phyloP scores from a whole-genome alignment of 2,888 invertebrate genomes.

The Physocephala rufipes region DNA sequence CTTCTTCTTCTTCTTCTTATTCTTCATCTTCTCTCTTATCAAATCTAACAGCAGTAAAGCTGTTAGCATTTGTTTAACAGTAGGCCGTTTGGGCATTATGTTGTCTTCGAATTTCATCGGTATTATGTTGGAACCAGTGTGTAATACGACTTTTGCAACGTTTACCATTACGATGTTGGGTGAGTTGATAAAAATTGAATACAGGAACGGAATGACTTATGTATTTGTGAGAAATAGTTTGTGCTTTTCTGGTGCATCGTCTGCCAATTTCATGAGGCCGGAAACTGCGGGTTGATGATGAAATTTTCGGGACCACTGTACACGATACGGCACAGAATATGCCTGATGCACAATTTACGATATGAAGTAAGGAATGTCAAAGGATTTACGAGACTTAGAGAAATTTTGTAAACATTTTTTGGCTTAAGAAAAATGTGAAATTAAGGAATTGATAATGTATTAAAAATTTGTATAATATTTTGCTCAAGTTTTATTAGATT shows the following conservation, averaged over 20 bases:
- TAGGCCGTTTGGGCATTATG: conserved; percentile 57
- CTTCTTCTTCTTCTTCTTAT: neutral
- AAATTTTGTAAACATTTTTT: too few species aligned
- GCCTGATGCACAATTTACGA: too few species aligned
- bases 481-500: too few species aligned
- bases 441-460: too few species aligned
- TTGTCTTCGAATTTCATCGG: conserved; percentile 57
- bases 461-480: too few species aligned
- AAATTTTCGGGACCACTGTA: too few species aligned
- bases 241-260: conserved; percentile 49
- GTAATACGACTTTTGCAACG: conserved; percentile 54
- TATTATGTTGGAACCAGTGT: conserved; percentile 51
- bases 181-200: conserved; percentile 39
- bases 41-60: conserved; percentile 53
- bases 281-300: neutral
- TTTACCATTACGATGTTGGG: conserved; percentile 52
- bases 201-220: too few species aligned
- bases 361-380: too few species aligned
- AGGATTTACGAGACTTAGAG: too few species aligned
- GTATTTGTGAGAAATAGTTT: conserved; percentile 48
- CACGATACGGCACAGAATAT: too few species aligned
- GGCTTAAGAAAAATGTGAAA: too few species aligned
- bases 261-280: conserved; percentile 49
- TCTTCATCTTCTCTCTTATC: neutral
- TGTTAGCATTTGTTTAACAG: conserved; percentile 54